Evolutionary conservation across 2,797 vertebrate genomes (phyloP).

Genomic region (Megaceryle alcyon): DNA sequence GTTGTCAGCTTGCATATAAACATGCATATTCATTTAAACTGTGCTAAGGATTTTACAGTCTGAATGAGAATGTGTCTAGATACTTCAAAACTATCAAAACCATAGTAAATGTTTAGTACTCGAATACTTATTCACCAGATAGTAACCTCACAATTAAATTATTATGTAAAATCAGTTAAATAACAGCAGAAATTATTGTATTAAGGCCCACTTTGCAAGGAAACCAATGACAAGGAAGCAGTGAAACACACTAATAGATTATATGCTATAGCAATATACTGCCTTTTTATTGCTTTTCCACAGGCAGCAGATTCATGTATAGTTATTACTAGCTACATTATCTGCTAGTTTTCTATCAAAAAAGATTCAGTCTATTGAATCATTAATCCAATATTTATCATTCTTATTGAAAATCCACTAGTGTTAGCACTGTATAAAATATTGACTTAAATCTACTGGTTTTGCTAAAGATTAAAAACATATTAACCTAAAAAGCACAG

Average conservation of each 20-base stretch:
- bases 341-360: slow-evolving; percentile 75
- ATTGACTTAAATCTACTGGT: slow-evolving; percentile 77
- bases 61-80: not conserved
- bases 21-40: not conserved
- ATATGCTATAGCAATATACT: slow-evolving; percentile 68
- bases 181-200: slow-evolving; percentile 57
- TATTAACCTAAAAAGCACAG: slow-evolving; percentile 71
- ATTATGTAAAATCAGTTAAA: slow-evolving; percentile 53
- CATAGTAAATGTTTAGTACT: slow-evolving; percentile 6
- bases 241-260: slow-evolving; percentile 75
- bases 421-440: slow-evolving; percentile 72
- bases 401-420: slow-evolving; percentile 78
- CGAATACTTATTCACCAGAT: slow-evolving; percentile 17
- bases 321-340: slow-evolving; percentile 77
- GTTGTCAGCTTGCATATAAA: not conserved
- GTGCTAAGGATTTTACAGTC: not conserved
- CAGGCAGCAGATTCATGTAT: slow-evolving; percentile 73
- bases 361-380: slow-evolving; percentile 78
- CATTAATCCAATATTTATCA: slow-evolving; percentile 79
- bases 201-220: slow-evolving; percentile 67
- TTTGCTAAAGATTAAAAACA: slow-evolving; percentile 77
- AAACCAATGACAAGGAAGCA: slow-evolving; percentile 41
- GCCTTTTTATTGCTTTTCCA: slow-evolving; percentile 69
- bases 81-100: slow-evolving; percentile 5
- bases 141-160: slow-evolving; percentile 53